phyloP scores from a whole-genome alignment of 2,888 invertebrate genomes.

The Clusia tigrina region DNA sequence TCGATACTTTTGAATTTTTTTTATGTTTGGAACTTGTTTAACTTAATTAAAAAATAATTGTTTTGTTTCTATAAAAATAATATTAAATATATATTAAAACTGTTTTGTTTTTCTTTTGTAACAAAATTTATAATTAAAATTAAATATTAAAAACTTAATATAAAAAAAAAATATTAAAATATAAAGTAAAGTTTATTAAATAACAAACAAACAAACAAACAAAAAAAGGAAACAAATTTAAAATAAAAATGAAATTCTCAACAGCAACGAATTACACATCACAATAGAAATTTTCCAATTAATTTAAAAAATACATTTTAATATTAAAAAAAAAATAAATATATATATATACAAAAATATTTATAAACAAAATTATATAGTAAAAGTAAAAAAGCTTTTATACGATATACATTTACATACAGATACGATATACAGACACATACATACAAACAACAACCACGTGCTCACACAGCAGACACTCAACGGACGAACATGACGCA shows the following conservation, averaged over 20 bases:
- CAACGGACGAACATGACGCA: too few species aligned
- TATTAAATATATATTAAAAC: not conserved
- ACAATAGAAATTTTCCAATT: slow-evolving; percentile 15
- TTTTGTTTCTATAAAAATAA: not conserved
- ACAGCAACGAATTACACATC: slow-evolving; percentile 40
- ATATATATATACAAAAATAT: not conserved
- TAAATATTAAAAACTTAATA: slow-evolving; percentile 8
- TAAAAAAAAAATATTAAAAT: not conserved
- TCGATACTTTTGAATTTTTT: not conserved
- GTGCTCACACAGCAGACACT: too few species aligned
- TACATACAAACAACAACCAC: too few species aligned
- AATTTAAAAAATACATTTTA: not conserved
- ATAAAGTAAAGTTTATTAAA: not conserved
- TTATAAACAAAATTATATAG: not conserved
- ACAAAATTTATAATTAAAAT: not conserved
- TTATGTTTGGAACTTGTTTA: not conserved
- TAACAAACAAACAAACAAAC: slow-evolving; percentile 1
- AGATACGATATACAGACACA: too few species aligned
- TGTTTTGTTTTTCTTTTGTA: not conserved
- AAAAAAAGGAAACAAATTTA: not conserved
- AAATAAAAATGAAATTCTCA: slow-evolving; percentile 7
- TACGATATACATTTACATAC: not conserved
- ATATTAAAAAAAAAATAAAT: not conserved
- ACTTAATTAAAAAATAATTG: not conserved
- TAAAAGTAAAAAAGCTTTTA: not conserved